phyloP scores from a whole-genome alignment of 2,888 invertebrate species.

The Eurytoma adleriae region DNA sequence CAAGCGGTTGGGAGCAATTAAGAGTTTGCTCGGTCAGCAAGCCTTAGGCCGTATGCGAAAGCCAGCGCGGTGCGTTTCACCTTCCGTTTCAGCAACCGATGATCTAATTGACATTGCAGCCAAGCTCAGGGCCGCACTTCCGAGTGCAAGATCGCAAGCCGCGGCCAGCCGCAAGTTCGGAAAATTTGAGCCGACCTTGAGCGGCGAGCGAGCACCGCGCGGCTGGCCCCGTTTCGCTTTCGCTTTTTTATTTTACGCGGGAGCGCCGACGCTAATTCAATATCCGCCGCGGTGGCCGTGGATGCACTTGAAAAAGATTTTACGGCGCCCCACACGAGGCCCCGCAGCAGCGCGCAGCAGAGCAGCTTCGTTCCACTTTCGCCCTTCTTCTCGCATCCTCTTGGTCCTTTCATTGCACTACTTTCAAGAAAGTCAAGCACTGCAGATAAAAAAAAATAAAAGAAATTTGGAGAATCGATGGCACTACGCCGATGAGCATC shows the following conservation, averaged over 20 bases:
- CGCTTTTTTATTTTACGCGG: constrained; percentile 19
- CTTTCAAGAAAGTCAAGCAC: too few relatives aligned
- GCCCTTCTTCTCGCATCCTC: not conserved
- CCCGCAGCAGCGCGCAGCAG: not conserved
- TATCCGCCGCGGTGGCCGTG: constrained; percentile 35
- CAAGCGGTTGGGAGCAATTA: too few relatives aligned
- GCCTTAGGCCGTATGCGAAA: not conserved
- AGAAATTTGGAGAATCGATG: too few relatives aligned
- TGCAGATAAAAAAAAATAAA: too few relatives aligned
- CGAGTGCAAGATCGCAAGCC: constrained; percentile 44
- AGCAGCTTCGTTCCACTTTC: constrained; percentile 37
- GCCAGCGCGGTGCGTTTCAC: not conserved
- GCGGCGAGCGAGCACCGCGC: not conserved
- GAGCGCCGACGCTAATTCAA: constrained; percentile 40
- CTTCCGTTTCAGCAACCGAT: constrained; percentile 40
- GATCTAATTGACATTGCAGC: constrained; percentile 71
- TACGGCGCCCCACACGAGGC: not conserved
- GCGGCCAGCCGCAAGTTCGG: not conserved
- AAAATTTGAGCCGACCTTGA: constrained; percentile 19
- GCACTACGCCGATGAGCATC: too few relatives aligned
- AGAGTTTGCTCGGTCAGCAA: too few relatives aligned
- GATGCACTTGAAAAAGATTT: constrained; percentile 53
- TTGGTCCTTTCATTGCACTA: too few relatives aligned
- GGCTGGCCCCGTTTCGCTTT: not conserved
- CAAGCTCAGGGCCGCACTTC: constrained; percentile 66